Base-by-base conservation (phyloP, 2,113 vertebrate genomes). In the Oncorhynchus tshawytscha region DNA sequence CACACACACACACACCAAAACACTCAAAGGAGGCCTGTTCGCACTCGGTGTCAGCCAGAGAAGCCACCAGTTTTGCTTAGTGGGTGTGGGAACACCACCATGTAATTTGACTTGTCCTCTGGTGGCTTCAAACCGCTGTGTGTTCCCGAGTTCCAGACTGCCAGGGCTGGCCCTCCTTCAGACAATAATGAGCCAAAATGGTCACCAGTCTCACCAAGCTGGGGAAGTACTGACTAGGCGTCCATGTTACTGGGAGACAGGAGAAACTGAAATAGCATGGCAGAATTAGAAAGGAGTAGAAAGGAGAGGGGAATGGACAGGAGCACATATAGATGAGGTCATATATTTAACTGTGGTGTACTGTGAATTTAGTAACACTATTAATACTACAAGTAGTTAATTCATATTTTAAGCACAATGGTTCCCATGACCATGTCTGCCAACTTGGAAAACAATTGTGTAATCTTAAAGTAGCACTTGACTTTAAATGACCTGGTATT, bases 201-300 rank as follows among this genome's bases (percentile, higher is more conserved):
- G 25, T 27, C 24, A 29, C 65, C 65, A 25, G 64, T 12, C 8
- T 24, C 5, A 24, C 12, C 64, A 2, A 25, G 27, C 65, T 27
- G 65, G 27, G 27, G 25, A 67, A 82, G 77, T 90, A 92, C 89
- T 88, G 84, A 88, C 77, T 82, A 75, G 82, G 84, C 82, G 79
- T 87, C 79, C 81, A 85, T 79, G 80, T 73, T 62, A 73, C 74
- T 72, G 60, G 76, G 75, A 86, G 86, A 82, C 77, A 79, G 77
- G 75, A 27, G 64, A 71, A 77, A 81, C 88, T 81, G 83, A 86
- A 87, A 87, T 87, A 86, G 86, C 84, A 2, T 59, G 79, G 82
- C 74, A 71, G 79, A 90, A 83, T 90, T 78, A 88, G 80, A 88
- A 82, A 88, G 78, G 25, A 75, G 80, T 64, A 68, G 83, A 84